Evolutionary conservation across 2,113 vertebrate species (phyloP).

Genomic region (Prunella fulvescens): DNA sequence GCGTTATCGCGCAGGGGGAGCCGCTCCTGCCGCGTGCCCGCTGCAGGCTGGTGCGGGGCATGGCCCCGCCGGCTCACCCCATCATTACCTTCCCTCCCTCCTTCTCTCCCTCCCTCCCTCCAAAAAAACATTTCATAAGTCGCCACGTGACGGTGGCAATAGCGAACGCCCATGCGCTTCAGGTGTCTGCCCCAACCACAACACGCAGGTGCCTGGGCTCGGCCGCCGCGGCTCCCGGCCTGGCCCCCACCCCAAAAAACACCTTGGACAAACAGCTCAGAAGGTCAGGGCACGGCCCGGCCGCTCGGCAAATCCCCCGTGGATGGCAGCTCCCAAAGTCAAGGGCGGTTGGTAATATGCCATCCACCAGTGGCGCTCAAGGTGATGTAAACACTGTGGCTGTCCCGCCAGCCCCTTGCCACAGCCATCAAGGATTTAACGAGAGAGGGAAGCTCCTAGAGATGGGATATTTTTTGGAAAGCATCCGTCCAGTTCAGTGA

Average conservation of each 20-base stretch:
- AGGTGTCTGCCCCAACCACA: conserved; percentile 24
- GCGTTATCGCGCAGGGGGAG: neutral
- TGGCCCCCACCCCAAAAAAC: neutral
- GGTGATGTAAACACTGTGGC: neutral
- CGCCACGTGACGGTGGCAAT: conserved; percentile 35
- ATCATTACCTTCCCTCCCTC: conserved; percentile 40
- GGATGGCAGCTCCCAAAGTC: neutral
- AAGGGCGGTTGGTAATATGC: neutral
- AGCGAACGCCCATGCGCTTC: conserved; percentile 20
- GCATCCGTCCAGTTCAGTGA: fast-evolving
- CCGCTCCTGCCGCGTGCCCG: neutral
- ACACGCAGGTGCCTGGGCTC: conserved; percentile 9
- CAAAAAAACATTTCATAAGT: conserved; percentile 66
- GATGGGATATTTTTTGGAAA: neutral
- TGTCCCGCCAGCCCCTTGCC: neutral
- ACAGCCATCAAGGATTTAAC: neutral
- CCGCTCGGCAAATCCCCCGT: fast-evolving
- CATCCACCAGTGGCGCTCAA: neutral
- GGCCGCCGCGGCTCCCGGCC: fast-evolving
- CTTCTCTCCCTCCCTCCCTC: conserved; percentile 31
- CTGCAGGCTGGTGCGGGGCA: conserved; percentile 25
- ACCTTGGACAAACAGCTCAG: neutral
- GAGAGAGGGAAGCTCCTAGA: neutral
- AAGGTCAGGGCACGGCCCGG: neutral
- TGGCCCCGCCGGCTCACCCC: conserved; percentile 31